Evolutionary conservation across 2,113 vertebrate genomes (phyloP).

Genomic region (Phyllostomus hastatus): DNA sequence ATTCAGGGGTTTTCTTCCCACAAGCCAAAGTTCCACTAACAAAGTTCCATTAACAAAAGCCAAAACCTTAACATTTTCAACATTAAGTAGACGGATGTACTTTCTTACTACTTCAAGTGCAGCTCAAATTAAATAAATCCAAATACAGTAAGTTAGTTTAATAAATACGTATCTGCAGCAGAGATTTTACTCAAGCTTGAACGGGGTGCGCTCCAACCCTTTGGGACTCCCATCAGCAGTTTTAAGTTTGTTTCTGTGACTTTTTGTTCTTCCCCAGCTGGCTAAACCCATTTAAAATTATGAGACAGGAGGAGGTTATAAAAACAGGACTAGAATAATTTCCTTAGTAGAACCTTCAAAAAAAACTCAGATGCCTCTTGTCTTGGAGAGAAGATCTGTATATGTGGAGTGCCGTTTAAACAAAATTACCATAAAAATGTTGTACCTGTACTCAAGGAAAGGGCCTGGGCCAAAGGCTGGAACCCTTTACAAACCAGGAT

Average conservation of each 20-base stretch:
- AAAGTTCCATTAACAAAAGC: neutral
- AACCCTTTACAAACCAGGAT: neutral
- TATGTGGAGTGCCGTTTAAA: neutral
- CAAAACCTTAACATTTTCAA: neutral
- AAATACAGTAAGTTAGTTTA: neutral
- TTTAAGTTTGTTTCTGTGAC: conserved; percentile 24
- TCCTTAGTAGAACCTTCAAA: neutral
- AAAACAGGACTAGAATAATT: conserved; percentile 31
- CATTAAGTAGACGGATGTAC: neutral
- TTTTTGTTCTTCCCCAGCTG: neutral
- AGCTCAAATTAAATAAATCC: conserved; percentile 11
- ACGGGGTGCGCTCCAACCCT: neutral
- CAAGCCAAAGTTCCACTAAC: neutral
- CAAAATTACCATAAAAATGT: neutral
- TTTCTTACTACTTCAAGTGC: neutral
- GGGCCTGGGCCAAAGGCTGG: neutral
- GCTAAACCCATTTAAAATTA: conserved; percentile 29
- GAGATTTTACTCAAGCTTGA: neutral
- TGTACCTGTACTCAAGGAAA: neutral
- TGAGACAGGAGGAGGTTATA: neutral
- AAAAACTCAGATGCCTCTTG: conserved; percentile 41
- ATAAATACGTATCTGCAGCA: neutral
- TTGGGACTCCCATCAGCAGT: neutral
- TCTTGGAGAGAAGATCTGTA: conserved; percentile 24
- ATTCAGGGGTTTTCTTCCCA: neutral